Conservation (phyloP, 2,113 vertebrate genomes). For the Machaerirhynchus nigripectus region DNA sequence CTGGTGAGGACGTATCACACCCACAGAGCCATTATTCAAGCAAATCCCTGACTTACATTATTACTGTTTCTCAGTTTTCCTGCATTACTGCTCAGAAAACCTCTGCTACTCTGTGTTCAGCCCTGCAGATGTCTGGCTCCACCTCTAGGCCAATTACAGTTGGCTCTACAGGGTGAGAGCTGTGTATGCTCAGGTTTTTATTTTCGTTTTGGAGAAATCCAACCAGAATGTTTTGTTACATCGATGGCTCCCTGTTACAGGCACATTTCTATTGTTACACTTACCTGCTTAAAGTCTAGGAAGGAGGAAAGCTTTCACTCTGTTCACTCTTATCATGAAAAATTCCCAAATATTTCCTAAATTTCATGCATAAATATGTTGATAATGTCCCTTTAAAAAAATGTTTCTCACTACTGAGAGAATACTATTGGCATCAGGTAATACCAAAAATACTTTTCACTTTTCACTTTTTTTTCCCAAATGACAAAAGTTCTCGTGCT, state of each 20-base stretch:
- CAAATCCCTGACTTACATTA: background rate
- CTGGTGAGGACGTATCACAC: background rate
- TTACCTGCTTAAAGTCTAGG: background rate
- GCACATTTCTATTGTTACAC: background rate
- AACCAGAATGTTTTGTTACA: background rate
- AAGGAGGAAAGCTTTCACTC: background rate
- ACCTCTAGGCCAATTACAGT: constrained; percentile 25
- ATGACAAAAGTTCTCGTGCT: background rate
- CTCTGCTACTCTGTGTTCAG: background rate
- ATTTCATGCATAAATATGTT: background rate
- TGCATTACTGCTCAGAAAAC: background rate
- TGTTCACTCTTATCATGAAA: background rate
- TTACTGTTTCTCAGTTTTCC: background rate
- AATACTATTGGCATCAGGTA: background rate
- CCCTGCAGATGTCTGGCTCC: constrained; percentile 48
- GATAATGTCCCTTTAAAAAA: background rate
- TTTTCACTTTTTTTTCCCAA: background rate
- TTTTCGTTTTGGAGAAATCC: background rate
- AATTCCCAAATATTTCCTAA: background rate
- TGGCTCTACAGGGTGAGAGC: background rate
- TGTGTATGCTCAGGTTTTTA: background rate
- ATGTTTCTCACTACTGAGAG: background rate
- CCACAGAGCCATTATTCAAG: background rate
- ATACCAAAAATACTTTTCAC: background rate
- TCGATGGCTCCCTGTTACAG: background rate